A percentile compares a stretch with the other conserved stretches of the same genome.
phyloP scores from a whole-genome alignment of 2,888 invertebrate species.

The Volucella inflata region DNA sequence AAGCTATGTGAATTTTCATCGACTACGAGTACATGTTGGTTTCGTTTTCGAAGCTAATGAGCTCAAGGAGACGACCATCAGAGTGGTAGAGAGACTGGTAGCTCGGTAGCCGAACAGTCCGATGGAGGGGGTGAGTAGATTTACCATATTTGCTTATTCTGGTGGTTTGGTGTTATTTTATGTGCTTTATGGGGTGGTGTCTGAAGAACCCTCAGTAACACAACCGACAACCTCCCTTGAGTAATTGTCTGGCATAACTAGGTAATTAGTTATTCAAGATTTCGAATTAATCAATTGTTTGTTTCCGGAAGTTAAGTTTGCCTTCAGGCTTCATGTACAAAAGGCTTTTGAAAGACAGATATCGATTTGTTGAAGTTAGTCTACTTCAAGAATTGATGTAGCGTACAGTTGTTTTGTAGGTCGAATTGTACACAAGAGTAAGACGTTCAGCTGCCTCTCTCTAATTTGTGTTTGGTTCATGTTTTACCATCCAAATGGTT shows the following conservation, averaged over 20 bases:
- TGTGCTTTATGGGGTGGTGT: not conserved
- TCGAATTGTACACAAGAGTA: not conserved
- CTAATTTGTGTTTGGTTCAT: conserved; percentile 16
- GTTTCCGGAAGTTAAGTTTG: conserved; percentile 30
- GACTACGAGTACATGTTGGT: conserved; percentile 64
- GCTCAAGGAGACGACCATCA: conserved; percentile 53
- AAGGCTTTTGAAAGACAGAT: conserved; percentile 15
- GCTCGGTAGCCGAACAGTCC: not conserved
- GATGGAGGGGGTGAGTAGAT: not conserved
- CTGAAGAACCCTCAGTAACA: conserved; percentile 6
- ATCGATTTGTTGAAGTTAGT: conserved; percentile 32
- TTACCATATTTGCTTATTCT: conserved; percentile 36
- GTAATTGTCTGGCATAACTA: conserved; percentile 54
- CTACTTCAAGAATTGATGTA: conserved; percentile 22
- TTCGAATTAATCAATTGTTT: conserved; percentile 71
- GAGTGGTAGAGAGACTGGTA: not conserved
- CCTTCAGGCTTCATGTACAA: not conserved
- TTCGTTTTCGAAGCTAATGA: conserved; percentile 70
- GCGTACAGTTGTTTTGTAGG: conserved; percentile 12
- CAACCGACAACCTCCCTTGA: conserved; percentile 24
- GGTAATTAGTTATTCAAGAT: conserved; percentile 74
- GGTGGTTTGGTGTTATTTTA: conserved; percentile 33
- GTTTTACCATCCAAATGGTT: conserved; percentile 1
- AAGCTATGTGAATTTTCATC: conserved; percentile 69
- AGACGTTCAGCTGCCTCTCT: not conserved